These are phyloP conservation scores for Tauraco erythrolophus DNA, from an alignment of 2,113 vertebrate species.

Conservation along the genomic window DNA sequence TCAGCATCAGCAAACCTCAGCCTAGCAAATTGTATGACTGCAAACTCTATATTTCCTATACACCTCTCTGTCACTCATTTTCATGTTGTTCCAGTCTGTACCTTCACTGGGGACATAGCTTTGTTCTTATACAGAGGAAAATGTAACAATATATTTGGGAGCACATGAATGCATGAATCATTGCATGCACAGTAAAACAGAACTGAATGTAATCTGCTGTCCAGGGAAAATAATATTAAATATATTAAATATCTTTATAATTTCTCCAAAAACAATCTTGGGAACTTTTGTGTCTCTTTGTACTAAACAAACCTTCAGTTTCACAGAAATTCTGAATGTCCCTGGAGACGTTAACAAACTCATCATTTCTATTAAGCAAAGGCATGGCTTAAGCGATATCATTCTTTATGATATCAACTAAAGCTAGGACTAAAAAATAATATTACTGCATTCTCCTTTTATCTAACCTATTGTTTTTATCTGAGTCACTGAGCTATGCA, in stretches of 20 bases:
- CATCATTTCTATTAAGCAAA: background rate
- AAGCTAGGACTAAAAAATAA: background rate
- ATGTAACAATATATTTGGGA: background rate
- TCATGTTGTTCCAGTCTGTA: background rate
- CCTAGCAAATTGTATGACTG: background rate
- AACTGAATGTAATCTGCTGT: background rate
- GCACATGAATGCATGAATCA: background rate
- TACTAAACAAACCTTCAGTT: background rate
- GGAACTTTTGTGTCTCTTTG: background rate
- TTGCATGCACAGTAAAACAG: background rate
- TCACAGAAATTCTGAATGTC: background rate
- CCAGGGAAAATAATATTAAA: background rate
- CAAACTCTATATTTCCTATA: background rate
- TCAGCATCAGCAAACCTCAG: background rate
- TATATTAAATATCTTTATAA: background rate
- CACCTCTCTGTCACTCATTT: background rate
- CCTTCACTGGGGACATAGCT: background rate
- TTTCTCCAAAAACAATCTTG: background rate
- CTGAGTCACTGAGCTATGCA: background rate
- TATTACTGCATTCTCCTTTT: background rate
- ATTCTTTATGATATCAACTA: background rate
- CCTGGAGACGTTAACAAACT: background rate
- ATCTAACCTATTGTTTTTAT: background rate
- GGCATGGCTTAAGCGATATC: background rate
- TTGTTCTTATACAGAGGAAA: background rate